Conservation (phyloP, 2,113 vertebrate genomes). For the Nibea albiflora region DNA sequence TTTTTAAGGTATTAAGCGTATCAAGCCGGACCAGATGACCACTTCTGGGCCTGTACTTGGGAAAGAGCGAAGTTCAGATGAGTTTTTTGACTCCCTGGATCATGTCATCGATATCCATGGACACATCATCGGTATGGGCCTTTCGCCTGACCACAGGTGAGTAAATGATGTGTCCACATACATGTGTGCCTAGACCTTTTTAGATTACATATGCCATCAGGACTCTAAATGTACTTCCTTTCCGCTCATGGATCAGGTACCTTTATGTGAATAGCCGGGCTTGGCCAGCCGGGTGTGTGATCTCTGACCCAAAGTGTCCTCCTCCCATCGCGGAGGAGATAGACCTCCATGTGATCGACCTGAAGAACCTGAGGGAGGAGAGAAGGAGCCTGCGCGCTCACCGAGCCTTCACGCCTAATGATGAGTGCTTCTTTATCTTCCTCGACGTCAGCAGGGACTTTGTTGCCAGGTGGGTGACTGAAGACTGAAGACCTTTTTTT, state of each 20-base stretch:
- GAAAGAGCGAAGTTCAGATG: constrained; percentile 90
- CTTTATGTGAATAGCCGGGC: constrained; percentile 97
- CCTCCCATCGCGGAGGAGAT: constrained; percentile 97
- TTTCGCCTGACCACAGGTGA: constrained; percentile 97
- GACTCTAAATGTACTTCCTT: not conserved
- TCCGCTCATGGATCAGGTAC: constrained; percentile 83
- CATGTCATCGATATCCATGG: constrained; percentile 97
- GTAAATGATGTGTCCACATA: not conserved
- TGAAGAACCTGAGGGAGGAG: constrained; percentile 94
- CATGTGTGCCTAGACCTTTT: too few relatives aligned
- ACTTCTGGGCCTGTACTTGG: constrained; percentile 92
- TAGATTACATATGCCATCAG: not conserved
- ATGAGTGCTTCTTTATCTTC: constrained; percentile 98
- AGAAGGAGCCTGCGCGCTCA: constrained; percentile 91
- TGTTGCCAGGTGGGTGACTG: constrained; percentile 89
- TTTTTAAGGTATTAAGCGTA: constrained; percentile 91
- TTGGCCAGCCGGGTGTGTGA: constrained; percentile 92
- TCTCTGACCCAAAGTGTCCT: constrained; percentile 94
- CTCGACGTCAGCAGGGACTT: constrained; percentile 97
- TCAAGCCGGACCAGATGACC: constrained; percentile 97
- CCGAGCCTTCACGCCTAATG: constrained; percentile 94
- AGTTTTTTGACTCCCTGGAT: constrained; percentile 96
- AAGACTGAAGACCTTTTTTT: too few relatives aligned
- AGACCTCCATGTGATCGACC: constrained; percentile 93
- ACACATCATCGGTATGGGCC: constrained; percentile 98